phyloP scores from a whole-genome alignment of 2,888 invertebrate species.

The Margaritifera margaritifera region DNA sequence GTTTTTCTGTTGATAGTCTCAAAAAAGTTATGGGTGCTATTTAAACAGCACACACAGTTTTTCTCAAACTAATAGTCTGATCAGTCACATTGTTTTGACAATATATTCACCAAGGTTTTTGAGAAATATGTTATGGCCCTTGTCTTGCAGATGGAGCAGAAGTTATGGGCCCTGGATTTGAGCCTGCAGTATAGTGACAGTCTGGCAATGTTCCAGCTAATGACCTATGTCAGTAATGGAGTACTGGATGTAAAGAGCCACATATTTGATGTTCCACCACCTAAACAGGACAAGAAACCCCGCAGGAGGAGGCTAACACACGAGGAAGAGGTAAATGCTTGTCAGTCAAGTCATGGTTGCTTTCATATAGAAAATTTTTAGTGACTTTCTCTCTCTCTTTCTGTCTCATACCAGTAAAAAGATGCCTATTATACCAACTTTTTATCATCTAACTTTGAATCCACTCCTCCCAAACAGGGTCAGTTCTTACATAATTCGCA shows the following conservation, averaged over 20 bases:
- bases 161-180: slow-evolving; percentile 71
- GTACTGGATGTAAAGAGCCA: slow-evolving; percentile 63
- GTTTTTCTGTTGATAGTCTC: too few relatives aligned
- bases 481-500: too few relatives aligned
- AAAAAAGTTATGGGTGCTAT: too few relatives aligned
- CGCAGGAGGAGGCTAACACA: slow-evolving; percentile 41
- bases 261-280: slow-evolving; percentile 59
- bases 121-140: neutral
- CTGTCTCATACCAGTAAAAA: too few relatives aligned
- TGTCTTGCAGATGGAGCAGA: slow-evolving; percentile 65
- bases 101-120: neutral
- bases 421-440: too few relatives aligned
- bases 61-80: too few relatives aligned
- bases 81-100: too few relatives aligned
- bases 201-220: slow-evolving; percentile 67
- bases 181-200: slow-evolving; percentile 69
- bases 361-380: neutral
- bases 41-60: too few relatives aligned
- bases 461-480: too few relatives aligned
- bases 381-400: too few relatives aligned
- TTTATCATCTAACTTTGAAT: too few relatives aligned
- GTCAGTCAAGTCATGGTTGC: neutral
- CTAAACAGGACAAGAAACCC: slow-evolving; percentile 49
- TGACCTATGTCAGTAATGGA: slow-evolving; percentile 68
- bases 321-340: slow-evolving; percentile 38